Conservation (phyloP, 2,888 invertebrate species). For the Halocaridina rubra region DNA sequence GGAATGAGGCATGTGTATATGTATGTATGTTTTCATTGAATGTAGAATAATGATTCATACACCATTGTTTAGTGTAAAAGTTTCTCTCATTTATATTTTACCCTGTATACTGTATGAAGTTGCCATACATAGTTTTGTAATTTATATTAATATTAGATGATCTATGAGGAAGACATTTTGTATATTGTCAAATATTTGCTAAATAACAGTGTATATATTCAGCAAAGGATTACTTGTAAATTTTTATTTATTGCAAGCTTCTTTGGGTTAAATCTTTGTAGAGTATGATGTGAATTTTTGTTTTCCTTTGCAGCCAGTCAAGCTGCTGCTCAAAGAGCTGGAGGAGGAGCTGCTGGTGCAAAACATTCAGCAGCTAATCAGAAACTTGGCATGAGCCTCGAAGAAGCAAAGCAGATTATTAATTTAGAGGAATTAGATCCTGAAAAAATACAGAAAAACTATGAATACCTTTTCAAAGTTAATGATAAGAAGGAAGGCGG, state of each 20-base stretch:
- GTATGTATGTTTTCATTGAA: too few relatives aligned
- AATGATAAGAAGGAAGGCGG: conserved; percentile 95
- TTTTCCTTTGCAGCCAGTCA: conserved; percentile 70
- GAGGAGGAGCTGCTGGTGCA: conserved; percentile 65
- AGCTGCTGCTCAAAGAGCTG: conserved; percentile 77
- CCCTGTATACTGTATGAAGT: too few relatives aligned
- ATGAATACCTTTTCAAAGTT: conserved; percentile 85
- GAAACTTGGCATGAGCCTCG: conserved; percentile 82
- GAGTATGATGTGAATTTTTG: background rate
- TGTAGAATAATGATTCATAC: too few relatives aligned
- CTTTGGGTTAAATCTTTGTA: background rate
- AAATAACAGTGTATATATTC: too few relatives aligned
- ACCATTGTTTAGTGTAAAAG: too few relatives aligned
- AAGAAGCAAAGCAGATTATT: conserved; percentile 96
- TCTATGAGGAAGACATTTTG: too few relatives aligned
- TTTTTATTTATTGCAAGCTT: too few relatives aligned
- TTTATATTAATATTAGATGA: too few relatives aligned
- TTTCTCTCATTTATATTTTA: too few relatives aligned
- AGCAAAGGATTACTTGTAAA: background rate
- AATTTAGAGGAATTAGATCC: conserved; percentile 79
- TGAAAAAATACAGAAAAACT: conserved; percentile 77
- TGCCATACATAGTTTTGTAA: too few relatives aligned
- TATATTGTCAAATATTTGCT: too few relatives aligned
- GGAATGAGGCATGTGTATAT: too few relatives aligned
- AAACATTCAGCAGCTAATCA: conserved; percentile 76